A percentile compares a stretch with the other conserved stretches of the same genome.
phyloP scores from a whole-genome alignment of 2,888 invertebrate genomes.

The Eugnorisma glareosa region DNA sequence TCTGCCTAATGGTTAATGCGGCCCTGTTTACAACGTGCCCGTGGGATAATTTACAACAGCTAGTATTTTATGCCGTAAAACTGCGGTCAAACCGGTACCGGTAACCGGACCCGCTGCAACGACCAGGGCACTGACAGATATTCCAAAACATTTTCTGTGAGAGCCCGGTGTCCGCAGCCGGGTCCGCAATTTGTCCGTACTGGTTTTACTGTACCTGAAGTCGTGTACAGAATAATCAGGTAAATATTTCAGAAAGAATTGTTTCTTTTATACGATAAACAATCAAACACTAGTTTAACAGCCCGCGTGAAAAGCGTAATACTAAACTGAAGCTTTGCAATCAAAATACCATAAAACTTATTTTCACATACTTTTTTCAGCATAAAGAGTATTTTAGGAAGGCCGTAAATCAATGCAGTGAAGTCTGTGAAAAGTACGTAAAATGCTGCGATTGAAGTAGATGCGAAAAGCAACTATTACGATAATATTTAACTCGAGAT shows the following conservation, averaged over 20 bases:
- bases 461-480: not conserved
- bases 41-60: too few species aligned
- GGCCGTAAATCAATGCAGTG: constrained; percentile 27
- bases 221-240: not conserved
- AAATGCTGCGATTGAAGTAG: constrained; percentile 8
- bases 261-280: not conserved
- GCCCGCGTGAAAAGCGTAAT: constrained; percentile 6
- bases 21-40: too few species aligned
- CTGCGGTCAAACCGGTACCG: not conserved
- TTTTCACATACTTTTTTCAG: constrained; percentile 27
- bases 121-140: not conserved
- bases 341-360: constrained; percentile 44
- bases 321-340: constrained; percentile 5
- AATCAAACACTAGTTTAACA: constrained; percentile 8
- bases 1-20: too few species aligned
- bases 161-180: not conserved
- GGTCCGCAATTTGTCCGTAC: not conserved
- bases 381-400: constrained; percentile 25
- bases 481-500: constrained; percentile 7
- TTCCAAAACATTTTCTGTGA: not conserved
- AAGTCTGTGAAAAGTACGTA: constrained; percentile 10
- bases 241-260: not conserved
- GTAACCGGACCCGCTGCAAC: not conserved
- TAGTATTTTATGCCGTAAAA: too few species aligned
- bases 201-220: not conserved